Base-by-base conservation (phyloP, 2,113 vertebrate genomes). In the Tachuris rubrigastra region DNA sequence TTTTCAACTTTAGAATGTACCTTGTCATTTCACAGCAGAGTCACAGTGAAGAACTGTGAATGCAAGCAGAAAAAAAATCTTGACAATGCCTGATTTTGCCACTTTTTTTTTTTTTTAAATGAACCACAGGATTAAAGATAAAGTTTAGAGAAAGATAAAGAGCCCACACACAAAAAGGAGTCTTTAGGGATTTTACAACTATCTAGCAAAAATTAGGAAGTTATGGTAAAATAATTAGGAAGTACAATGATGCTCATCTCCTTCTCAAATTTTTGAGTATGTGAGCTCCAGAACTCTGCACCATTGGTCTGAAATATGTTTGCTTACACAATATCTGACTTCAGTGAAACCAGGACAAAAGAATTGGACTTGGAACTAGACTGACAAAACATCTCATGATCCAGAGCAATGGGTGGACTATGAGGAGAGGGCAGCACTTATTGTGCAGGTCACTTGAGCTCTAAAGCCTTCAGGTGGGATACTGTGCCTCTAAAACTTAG, bases 61-160 rank as follows among this genome's bases (percentile, higher is more conserved):
- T 33, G 58, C 21, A 71, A 85, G 79, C n/a, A 88, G 69, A 50
- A 93, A 92, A 88, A 44, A 44, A 95, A 41, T 20, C 68, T 83
- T 73, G n/a, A 16, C 19, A 77, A 50, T 63, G 9, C 13, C 63
- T 77, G 46, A 2, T 65, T 88, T 73, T 84, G 31, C 65, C 59
- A 55, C 22, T 82, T 74, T 44, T 33, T 13, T 67, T 89, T 28
- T 6, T 2, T 55, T 76, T 58, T 15, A 83, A 76, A 55, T 31
- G 3, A 83, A 55, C 12, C 5, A 52, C 18, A 76, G 49, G 13
- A 42, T 42, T 56, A 56, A 55, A 93, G 89, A 77, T 19, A 37
- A 77, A 62, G 13, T 19, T 81, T 27, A 50, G 28, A 52, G 17
- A 11, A 82, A 79, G 12, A 59, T 59, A 75, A 85, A 84, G 55